Evolutionary conservation across 92 coral and sea anemone species (phyloP).

Genomic region (Scolanthus callimorphus): DNA sequence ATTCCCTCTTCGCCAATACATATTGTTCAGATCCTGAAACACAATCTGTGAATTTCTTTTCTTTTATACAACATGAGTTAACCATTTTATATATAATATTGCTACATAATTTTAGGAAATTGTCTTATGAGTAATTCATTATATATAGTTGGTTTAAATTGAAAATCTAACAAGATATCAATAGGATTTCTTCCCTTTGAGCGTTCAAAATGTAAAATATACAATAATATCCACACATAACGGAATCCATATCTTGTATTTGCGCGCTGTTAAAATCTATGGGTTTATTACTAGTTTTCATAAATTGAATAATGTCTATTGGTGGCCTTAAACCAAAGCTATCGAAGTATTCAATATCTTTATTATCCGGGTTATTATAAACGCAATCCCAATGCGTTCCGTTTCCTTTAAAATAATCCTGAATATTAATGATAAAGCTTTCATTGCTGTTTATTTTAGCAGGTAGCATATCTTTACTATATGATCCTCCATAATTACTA

Average conservation of each 20-base stretch:
- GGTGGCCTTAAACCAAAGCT: background rate
- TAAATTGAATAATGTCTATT: background rate
- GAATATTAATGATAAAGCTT: background rate
- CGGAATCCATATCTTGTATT: background rate
- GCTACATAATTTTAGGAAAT: background rate
- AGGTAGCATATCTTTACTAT: conserved; percentile 7
- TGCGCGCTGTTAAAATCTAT: background rate
- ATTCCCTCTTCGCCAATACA: too few species aligned
- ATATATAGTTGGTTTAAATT: background rate
- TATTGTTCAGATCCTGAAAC: too few species aligned
- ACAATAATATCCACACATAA: conserved; percentile 8
- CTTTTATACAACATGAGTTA: background rate
- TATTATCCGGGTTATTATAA: background rate
- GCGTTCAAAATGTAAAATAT: conserved; percentile 1
- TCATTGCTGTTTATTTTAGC: background rate
- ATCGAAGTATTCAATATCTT: conserved; percentile 1
- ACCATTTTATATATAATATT: background rate
- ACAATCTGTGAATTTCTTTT: background rate
- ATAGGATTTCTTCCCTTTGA: background rate
- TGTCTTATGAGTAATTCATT: background rate
- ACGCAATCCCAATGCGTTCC: conserved; percentile 4
- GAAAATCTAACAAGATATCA: background rate
- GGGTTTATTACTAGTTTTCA: conserved; percentile 6
- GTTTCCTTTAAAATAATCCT: conserved; percentile 1
- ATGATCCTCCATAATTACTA: background rate